Evolutionary conservation across 2,797 vertebrate genomes (phyloP).

Genomic region (Pangasius larnaudii): DNA sequence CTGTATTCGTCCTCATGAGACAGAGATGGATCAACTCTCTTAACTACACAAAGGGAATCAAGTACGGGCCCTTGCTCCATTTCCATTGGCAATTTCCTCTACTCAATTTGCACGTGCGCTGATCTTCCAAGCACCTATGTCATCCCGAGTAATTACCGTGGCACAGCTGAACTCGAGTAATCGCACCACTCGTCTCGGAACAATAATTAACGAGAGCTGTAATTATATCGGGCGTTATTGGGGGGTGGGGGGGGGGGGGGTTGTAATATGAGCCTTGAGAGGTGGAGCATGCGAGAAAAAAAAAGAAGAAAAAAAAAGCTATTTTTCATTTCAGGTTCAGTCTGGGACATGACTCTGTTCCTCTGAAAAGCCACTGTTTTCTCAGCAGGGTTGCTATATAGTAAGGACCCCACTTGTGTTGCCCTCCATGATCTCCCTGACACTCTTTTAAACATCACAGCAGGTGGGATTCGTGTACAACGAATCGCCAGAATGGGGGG

Average conservation of each 20-base stretch:
- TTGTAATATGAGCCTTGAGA: conserved; percentile 17
- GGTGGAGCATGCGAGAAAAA: neutral
- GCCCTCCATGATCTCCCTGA: conserved; percentile 62
- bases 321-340: conserved; percentile 53
- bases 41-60: conserved; percentile 27
- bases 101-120: conserved; percentile 49
- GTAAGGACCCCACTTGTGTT: conserved; percentile 49
- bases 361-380: conserved; percentile 65
- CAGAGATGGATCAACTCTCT: conserved; percentile 35
- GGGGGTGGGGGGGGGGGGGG: conserved; percentile 9
- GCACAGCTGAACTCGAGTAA: conserved; percentile 62
- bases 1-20: conserved; percentile 29
- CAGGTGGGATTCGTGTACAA: conserved; percentile 59
- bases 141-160: conserved; percentile 58
- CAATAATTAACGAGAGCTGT: conserved; percentile 54
- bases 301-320: neutral
- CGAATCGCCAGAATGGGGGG: conserved; percentile 61
- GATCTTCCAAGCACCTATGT: conserved; percentile 54
- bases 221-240: conserved; percentile 39
- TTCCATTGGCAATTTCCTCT: conserved; percentile 32
- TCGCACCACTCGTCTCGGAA: conserved; percentile 59
- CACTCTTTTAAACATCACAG: conserved; percentile 66
- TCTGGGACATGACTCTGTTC: conserved; percentile 53
- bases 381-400: conserved; percentile 70
- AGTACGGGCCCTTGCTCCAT: conserved; percentile 18